A percentile compares a stretch with the other conserved stretches of the same genome.
Evolutionary conservation across 2,113 vertebrate genomes (phyloP).

Genomic region (Ancistrus triradiatus): DNA sequence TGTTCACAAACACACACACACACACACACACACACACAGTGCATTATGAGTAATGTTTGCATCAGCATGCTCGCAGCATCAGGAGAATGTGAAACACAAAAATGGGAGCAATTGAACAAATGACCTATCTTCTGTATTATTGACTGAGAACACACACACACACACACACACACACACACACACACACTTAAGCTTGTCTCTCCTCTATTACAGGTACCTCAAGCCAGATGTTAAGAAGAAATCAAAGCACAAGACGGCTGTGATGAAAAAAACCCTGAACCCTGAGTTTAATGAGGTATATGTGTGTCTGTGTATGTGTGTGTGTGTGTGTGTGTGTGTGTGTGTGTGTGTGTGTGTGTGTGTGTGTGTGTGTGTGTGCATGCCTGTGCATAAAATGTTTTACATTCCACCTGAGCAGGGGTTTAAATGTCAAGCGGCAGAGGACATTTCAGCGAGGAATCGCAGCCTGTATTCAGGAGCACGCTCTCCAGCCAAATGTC

Average conservation of each 20-base stretch:
- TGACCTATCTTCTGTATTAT: background rate
- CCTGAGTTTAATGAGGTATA: conserved; percentile 87
- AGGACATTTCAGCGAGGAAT: no score
- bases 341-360: conserved; percentile 31
- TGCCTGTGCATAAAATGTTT: background rate
- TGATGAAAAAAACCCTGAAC: conserved; percentile 78
- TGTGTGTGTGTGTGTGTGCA: background rate
- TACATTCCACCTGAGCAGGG: background rate
- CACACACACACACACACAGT: no score
- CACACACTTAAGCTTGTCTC: background rate
- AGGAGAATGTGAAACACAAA: no score
- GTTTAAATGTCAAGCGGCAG: no score
- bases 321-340: conserved; percentile 15
- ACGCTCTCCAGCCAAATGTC: no score
- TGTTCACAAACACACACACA: background rate
- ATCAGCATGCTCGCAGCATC: no score
- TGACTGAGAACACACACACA: conserved; percentile 11
- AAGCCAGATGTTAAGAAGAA: conserved; percentile 86
- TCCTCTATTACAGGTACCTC: conserved; percentile 73
- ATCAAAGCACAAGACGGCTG: conserved; percentile 85
- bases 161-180: conserved; percentile 10
- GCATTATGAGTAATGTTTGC: no score
- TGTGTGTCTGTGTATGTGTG: conserved; percentile 1
- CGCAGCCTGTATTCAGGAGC: no score
- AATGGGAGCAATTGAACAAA: background rate